A percentile compares a stretch with the other conserved stretches of the same genome.
phyloP scores from a whole-genome alignment of 92 coral and sea anemone species.

The Parazoanthus atlanticus region DNA sequence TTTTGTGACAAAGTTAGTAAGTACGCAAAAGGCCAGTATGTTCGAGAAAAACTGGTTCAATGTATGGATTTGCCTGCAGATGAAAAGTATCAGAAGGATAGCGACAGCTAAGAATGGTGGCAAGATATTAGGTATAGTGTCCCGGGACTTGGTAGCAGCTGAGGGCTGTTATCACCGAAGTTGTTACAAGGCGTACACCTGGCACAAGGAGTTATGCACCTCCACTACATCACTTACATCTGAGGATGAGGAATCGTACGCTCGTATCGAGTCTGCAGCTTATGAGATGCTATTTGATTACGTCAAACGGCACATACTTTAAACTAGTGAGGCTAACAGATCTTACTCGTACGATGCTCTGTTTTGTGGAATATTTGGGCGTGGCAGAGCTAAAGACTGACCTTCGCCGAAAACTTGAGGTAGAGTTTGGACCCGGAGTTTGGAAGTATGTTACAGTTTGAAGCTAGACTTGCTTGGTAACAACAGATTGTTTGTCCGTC shows the following conservation, averaged over 20 bases:
- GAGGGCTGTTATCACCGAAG: too few species aligned
- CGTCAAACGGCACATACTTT: background rate
- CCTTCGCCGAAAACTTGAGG: background rate
- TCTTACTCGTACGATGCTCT: background rate
- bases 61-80: too few species aligned
- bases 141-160: too few species aligned
- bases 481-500: conserved; percentile 53
- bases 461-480: conserved; percentile 59
- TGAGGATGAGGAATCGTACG: conserved; percentile 13
- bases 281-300: background rate
- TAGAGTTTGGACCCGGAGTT: too few species aligned
- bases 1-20: too few species aligned
- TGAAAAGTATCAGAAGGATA: too few species aligned
- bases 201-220: too few species aligned
- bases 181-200: too few species aligned
- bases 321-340: conserved; percentile 9
- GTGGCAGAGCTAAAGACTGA: background rate
- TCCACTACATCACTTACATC: background rate
- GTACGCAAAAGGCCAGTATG: too few species aligned
- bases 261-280: background rate
- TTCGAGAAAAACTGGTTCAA: too few species aligned
- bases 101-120: too few species aligned
- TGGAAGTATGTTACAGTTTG: conserved; percentile 2
- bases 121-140: too few species aligned
- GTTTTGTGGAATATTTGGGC: background rate